Conservation (phyloP, 2,113 vertebrate genomes). For the Herpetotheres cachinnans region DNA sequence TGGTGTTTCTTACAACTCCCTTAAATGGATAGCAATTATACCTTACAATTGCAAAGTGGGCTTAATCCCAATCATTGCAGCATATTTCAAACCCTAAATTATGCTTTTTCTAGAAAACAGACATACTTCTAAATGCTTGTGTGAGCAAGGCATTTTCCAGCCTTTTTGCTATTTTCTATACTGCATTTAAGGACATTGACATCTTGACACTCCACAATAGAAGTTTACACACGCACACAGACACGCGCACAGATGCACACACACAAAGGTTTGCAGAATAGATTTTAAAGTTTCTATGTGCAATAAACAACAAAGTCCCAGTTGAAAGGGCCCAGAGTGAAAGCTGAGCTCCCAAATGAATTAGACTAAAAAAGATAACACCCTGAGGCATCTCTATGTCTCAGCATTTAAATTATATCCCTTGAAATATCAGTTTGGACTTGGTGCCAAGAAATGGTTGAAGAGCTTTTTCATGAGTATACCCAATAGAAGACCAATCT, state of each 20-base stretch:
- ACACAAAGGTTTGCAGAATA: slow-evolving; percentile 38
- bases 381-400: slow-evolving; percentile 80
- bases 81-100: background rate
- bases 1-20: background rate
- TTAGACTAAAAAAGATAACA: slow-evolving; percentile 77
- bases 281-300: slow-evolving; percentile 72
- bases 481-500: slow-evolving; percentile 78
- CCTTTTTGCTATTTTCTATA: slow-evolving; percentile 15
- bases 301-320: slow-evolving; percentile 75
- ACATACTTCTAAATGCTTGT: background rate
- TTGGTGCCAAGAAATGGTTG: slow-evolving; percentile 76
- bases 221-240: background rate
- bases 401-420: slow-evolving; percentile 82
- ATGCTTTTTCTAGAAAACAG: background rate
- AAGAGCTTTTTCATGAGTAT: slow-evolving; percentile 77
- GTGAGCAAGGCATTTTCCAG: slow-evolving; percentile 22
- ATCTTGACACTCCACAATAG: slow-evolving; percentile 40
- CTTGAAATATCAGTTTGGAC: slow-evolving; percentile 80
- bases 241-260: background rate
- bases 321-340: slow-evolving; percentile 76
- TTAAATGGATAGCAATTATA: background rate
- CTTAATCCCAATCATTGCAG: background rate
- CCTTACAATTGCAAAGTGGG: background rate
- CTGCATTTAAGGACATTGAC: slow-evolving; percentile 40
- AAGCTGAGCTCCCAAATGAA: slow-evolving; percentile 76